Evolutionary conservation across 1,140 invertebrate genomes (phyloP).

Genomic region (Drosophila baimaii): DNA sequence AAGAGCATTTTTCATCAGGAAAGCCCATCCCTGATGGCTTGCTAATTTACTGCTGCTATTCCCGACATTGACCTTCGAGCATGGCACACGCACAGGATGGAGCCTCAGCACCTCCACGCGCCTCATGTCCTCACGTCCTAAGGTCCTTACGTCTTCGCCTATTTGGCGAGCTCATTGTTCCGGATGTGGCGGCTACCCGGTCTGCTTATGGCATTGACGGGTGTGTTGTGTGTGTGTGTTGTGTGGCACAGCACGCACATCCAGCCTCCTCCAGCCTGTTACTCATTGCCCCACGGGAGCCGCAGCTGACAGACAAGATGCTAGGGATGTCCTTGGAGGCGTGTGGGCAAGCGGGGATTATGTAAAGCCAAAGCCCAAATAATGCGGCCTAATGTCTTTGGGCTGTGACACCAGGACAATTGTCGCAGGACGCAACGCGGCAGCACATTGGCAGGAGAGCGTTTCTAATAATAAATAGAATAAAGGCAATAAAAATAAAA

Average conservation of each 20-base stretch:
- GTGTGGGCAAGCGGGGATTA: conserved; percentile 49
- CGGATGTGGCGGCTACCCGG: conserved; percentile 26
- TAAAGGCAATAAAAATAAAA: conserved; percentile 46
- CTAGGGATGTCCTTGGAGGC: not conserved
- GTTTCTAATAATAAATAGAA: conserved; percentile 32
- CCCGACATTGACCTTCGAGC: conserved; percentile 6
- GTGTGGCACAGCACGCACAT: conserved; percentile 23
- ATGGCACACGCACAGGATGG: not conserved
- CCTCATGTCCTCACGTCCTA: not conserved
- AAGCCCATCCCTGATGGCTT: conserved; percentile 2
- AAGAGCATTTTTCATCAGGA: conserved; percentile 29
- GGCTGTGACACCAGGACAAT: conserved; percentile 42
- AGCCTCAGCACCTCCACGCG: not conserved
- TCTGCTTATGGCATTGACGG: conserved; percentile 35
- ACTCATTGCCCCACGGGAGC: conserved; percentile 27
- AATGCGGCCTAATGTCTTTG: conserved; percentile 61
- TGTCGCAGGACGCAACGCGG: conserved; percentile 5
- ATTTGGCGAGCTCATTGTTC: conserved; percentile 37
- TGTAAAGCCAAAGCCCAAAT: conserved; percentile 66
- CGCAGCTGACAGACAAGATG: conserved; percentile 37
- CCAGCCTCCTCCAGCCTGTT: conserved; percentile 7
- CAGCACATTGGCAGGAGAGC: not conserved
- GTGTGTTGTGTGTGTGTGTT: conserved; percentile 23
- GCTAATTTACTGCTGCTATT: conserved; percentile 49
- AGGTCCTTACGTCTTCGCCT: too few species aligned